Base-by-base conservation (phyloP, 2,113 vertebrate genomes). In the Paraplagusia blochii region DNA sequence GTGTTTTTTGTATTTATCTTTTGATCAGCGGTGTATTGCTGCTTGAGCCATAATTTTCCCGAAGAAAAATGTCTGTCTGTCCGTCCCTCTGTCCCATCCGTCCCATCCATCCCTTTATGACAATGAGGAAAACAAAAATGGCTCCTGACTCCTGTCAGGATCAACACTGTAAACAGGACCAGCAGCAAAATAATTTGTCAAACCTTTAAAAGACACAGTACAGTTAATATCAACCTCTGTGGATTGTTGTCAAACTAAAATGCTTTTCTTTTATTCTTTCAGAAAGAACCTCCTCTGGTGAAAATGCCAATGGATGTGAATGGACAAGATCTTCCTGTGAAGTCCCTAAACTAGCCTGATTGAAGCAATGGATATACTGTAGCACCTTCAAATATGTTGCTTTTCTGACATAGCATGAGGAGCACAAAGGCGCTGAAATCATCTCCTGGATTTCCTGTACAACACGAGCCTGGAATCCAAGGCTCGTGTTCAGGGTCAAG, bases 371-470 rank as follows among this genome's bases (percentile, higher is more conserved):
- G 22, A n/a, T n/a, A n/a, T n/a, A n/a, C 22, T 6, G 6, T 29
- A 29, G 22, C 6, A 29, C 22, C 22, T 29, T 29, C 22, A 29
- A 29, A 29, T 29, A 29, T 4, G 84, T 77, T 81, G 78, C 58
- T 82, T 76, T 51, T 53, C 35, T 22, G 88, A 67, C 0, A 80
- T 66, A 49, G 87, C 72, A 15, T 77, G 72, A 57, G 86, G 83
- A 66, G 68, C 81, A 64, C 88, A 88, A 36, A 29, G 63, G 51
- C 53, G 93, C 94, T 69, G 88, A 91, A 11, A 66, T 83, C 45
- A 92, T 92, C 65, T 94, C 92, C 78, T 95, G 75, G 94, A 93
- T 83, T 95, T 94, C 12, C 88, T 95, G 1, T 96, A 94, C 0
- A 93, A 95, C 47, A 72, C 92, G 78, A 95, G 94, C 68, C 93